Evolutionary conservation across 1,140 invertebrate species (phyloP).

Genomic region (Pachypsylla venusta): DNA sequence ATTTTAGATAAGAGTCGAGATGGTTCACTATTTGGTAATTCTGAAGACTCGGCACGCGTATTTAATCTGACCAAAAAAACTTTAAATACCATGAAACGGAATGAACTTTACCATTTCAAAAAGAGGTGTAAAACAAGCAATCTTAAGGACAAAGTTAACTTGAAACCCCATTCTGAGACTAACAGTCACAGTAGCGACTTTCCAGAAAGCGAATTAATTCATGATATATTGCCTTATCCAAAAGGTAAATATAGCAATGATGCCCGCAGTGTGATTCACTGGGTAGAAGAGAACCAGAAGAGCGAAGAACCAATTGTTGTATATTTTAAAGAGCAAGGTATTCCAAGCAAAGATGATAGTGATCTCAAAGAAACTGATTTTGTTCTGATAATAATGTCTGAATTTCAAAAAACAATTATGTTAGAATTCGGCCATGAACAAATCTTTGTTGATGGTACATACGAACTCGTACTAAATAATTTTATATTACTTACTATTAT

Average conservation of each 20-base stretch:
- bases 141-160: too few relatives aligned
- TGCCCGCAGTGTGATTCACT: slow-evolving; percentile 8
- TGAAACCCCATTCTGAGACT: too few relatives aligned
- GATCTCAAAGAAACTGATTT: slow-evolving; percentile 13
- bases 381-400: slow-evolving; percentile 14
- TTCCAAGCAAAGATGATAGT: not conserved
- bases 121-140: too few relatives aligned
- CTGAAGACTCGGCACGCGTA: too few relatives aligned
- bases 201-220: too few relatives aligned
- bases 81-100: too few relatives aligned
- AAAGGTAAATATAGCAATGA: slow-evolving; percentile 7
- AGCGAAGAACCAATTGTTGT: not conserved
- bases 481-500: slow-evolving; percentile 16
- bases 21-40: too few relatives aligned
- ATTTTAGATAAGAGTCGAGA: too few relatives aligned
- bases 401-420: slow-evolving; percentile 11
- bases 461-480: slow-evolving; percentile 12
- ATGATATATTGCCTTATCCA: not conserved
- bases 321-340: not conserved
- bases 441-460: slow-evolving; percentile 16
- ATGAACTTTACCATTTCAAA: too few relatives aligned
- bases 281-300: slow-evolving; percentile 15
- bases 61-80: too few relatives aligned
- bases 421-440: slow-evolving; percentile 9
- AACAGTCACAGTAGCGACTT: too few relatives aligned